Conservation (phyloP, 2,113 vertebrate species). For the Anser cygnoides region DNA sequence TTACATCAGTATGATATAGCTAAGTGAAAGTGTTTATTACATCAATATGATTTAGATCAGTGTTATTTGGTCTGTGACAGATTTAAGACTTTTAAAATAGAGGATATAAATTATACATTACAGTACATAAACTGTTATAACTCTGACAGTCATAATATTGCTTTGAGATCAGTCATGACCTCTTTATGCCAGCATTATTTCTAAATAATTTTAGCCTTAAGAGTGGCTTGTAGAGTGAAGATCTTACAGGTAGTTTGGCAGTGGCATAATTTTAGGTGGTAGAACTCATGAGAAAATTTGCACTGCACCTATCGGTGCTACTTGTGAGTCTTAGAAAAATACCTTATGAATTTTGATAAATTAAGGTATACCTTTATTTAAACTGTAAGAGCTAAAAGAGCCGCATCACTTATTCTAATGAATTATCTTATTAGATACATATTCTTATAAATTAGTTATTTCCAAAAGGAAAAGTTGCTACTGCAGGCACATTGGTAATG, state of each 20-base stretch:
- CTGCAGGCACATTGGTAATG: conserved; percentile 31
- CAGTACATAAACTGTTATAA: not conserved
- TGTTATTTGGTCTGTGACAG: not conserved
- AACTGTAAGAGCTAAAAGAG: not conserved
- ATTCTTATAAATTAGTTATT: conserved; percentile 55
- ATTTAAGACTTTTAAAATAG: not conserved
- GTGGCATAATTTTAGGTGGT: not conserved
- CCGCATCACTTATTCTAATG: not conserved
- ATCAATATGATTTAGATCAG: not conserved
- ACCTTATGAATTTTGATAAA: not conserved
- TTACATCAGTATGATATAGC: not conserved
- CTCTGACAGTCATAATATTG: not conserved
- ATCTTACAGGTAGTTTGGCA: not conserved
- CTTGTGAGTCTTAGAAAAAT: not conserved
- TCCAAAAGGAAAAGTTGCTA: conserved; percentile 49
- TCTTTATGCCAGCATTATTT: not conserved
- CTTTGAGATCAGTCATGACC: not conserved
- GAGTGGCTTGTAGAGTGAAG: not conserved
- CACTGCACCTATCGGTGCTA: not conserved
- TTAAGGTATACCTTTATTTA: not conserved
- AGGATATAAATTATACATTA: not conserved
- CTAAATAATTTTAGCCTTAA: not conserved
- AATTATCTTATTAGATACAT: conserved; percentile 1
- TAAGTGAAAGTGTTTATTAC: not conserved
- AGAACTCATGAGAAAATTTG: not conserved